These are phyloP conservation scores for Catajapyx aquilonaris DNA, from an alignment of 1,140 invertebrate genomes.

Conservation along the genomic window DNA sequence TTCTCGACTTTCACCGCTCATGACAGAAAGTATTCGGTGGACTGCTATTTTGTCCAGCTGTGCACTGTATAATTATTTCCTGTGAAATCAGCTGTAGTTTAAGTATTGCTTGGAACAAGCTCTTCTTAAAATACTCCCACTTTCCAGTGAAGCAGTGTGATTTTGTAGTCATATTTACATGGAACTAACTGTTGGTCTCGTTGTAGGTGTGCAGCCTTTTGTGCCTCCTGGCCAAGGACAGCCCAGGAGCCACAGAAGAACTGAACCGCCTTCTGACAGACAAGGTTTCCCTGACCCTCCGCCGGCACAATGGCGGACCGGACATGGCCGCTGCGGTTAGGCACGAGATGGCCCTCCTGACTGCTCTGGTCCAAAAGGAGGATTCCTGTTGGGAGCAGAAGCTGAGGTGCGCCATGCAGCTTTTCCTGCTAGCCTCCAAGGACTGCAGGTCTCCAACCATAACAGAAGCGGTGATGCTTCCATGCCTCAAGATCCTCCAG, in stretches of 20 bases:
- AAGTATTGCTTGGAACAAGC: too few relatives aligned
- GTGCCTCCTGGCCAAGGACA: constrained; percentile 76
- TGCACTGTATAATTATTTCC: too few relatives aligned
- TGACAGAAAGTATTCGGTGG: too few relatives aligned
- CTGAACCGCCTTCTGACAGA: constrained; percentile 61
- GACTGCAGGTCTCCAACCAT: constrained; percentile 47
- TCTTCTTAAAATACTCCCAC: too few relatives aligned
- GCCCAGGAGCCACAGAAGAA: constrained; percentile 64
- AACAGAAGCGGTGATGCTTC: constrained; percentile 53
- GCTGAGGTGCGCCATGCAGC: constrained; percentile 63
- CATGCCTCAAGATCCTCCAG: constrained; percentile 66
- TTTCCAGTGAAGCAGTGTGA: too few relatives aligned
- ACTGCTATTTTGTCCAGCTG: too few relatives aligned
- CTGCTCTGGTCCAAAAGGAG: constrained; percentile 70
- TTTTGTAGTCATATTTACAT: too few relatives aligned
- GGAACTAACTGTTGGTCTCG: too few relatives aligned
- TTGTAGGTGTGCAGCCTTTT: constrained; percentile 56
- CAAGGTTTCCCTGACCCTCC: constrained; percentile 50
- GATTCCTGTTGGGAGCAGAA: constrained; percentile 91
- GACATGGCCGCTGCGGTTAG: constrained; percentile 55
- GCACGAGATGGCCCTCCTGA: constrained; percentile 72
- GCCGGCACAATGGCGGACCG: constrained; percentile 23
- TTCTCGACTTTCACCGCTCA: too few relatives aligned
- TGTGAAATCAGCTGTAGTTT: too few relatives aligned
- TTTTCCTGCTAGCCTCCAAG: constrained; percentile 55